phyloP scores from a whole-genome alignment of 2,888 invertebrate species.

The Drosophila pseudotalamancana region DNA sequence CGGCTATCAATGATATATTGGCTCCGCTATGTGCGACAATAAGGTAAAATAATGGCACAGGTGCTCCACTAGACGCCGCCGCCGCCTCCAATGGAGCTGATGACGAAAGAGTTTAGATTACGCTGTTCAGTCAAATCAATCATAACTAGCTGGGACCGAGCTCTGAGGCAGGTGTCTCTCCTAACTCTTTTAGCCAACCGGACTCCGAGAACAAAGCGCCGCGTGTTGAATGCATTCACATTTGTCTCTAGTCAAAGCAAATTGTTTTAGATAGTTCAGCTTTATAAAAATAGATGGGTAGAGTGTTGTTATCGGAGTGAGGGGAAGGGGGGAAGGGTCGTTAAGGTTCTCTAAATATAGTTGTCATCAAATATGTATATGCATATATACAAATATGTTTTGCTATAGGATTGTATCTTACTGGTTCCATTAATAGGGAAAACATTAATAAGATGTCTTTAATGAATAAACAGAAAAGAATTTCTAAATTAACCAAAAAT shows the following conservation, averaged over 20 bases:
- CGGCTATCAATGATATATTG: conserved; percentile 71
- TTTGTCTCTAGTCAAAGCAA: conserved; percentile 13
- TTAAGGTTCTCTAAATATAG: too few relatives aligned
- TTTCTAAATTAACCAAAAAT: too few relatives aligned
- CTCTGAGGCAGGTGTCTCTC: not conserved
- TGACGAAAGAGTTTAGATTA: conserved; percentile 75
- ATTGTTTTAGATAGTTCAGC: conserved; percentile 22
- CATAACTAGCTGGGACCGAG: conserved; percentile 38
- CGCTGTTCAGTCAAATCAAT: conserved; percentile 70
- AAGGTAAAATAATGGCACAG: conserved; percentile 82
- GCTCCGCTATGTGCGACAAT: conserved; percentile 74
- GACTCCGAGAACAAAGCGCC: not conserved
- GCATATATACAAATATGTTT: too few relatives aligned
- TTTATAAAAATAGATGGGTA: not conserved
- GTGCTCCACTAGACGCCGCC: conserved; percentile 65
- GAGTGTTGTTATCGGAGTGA: too few relatives aligned
- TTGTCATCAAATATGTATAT: too few relatives aligned
- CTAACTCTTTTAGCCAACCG: conserved; percentile 1
- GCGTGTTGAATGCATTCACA: conserved; percentile 27
- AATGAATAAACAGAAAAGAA: too few relatives aligned
- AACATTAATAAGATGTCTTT: too few relatives aligned
- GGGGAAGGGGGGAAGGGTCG: too few relatives aligned
- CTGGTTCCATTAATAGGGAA: too few relatives aligned
- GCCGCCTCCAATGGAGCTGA: conserved; percentile 21
- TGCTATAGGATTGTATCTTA: too few relatives aligned